phyloP scores from a whole-genome alignment of 2,888 invertebrate species.

The Callimorpha dominula region DNA sequence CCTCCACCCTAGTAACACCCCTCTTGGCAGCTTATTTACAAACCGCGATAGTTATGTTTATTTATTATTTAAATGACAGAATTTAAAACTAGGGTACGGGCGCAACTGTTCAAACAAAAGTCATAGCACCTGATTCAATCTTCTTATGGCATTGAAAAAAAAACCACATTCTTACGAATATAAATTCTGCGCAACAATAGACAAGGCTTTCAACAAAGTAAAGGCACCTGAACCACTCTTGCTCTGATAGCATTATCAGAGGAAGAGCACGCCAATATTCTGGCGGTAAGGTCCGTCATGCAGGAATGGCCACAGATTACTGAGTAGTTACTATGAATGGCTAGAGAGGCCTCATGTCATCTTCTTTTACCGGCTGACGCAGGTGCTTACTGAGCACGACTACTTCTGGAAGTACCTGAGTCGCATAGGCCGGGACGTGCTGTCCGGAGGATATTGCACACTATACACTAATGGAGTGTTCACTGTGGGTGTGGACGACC shows the following conservation, averaged over 20 bases:
- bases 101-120: conserved; percentile 2
- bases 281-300: neutral
- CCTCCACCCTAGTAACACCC: neutral
- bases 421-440: too few species aligned
- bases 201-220: neutral
- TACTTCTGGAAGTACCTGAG: too few species aligned
- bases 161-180: neutral
- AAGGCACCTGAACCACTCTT: neutral
- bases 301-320: neutral
- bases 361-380: neutral
- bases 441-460: neutral
- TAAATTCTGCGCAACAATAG: neutral
- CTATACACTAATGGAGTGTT: neutral
- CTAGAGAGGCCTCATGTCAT: neutral
- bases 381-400: too few species aligned
- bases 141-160: neutral
- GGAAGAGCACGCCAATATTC: neutral
- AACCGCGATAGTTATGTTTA: neutral
- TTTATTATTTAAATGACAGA: neutral
- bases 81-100: neutral
- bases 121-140: neutral
- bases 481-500: neutral
- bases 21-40: neutral
- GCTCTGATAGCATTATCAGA: too few species aligned
- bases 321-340: too few species aligned